phyloP scores from a whole-genome alignment of 2,797 vertebrate species.

The Meriones psammophilus region DNA sequence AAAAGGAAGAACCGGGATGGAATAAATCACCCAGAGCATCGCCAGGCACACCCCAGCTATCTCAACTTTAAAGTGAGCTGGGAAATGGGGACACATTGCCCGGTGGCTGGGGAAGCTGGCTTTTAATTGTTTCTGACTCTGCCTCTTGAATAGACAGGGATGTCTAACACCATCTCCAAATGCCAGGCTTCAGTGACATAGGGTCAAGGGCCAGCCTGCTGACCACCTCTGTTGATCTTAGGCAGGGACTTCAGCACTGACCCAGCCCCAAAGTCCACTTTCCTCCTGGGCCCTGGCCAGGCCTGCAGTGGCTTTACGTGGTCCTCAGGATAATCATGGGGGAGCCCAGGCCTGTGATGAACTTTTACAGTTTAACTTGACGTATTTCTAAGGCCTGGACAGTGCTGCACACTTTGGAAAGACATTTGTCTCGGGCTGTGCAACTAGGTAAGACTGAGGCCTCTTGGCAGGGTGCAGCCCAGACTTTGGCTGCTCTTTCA shows the following conservation, averaged over 20 bases:
- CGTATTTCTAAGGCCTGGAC: slow-evolving; percentile 68
- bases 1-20: neutral
- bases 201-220: slow-evolving; percentile 57
- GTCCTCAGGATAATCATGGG: slow-evolving; percentile 56
- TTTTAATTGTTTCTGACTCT: slow-evolving; percentile 67
- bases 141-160: slow-evolving; percentile 66
- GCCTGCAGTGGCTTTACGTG: slow-evolving; percentile 68
- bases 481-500: neutral
- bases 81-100: slow-evolving; percentile 17
- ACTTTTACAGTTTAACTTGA: slow-evolving; percentile 77
- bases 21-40: neutral
- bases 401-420: neutral
- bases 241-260: slow-evolving; percentile 34
- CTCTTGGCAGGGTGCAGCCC: neutral
- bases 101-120: neutral
- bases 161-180: slow-evolving; percentile 80
- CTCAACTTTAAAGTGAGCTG: slow-evolving; percentile 29
- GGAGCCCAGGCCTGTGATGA: neutral
- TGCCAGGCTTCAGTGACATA: slow-evolving; percentile 77
- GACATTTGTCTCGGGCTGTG: neutral
- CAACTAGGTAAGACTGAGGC: neutral
- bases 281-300: slow-evolving; percentile 73
- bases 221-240: slow-evolving; percentile 76
- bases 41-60: neutral
- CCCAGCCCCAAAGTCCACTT: slow-evolving; percentile 36